Evolutionary conservation across 1,140 invertebrate genomes (phyloP).

Genomic region (Apis dorsata): DNA sequence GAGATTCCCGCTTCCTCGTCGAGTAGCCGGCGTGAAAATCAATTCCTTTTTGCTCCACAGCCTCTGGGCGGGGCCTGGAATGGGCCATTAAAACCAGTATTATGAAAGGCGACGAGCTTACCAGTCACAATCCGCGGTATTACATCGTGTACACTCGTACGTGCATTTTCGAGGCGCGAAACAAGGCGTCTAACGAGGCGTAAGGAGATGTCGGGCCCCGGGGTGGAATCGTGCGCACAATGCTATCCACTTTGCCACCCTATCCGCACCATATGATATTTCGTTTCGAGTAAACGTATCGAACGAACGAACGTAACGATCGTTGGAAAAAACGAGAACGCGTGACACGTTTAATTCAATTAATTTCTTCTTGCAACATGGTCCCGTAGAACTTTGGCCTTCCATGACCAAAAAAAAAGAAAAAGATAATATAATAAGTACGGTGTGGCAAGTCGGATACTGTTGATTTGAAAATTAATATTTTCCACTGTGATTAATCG

Average conservation of each 20-base stretch:
- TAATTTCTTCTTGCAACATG: background rate
- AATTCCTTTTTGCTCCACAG: constrained; percentile 55
- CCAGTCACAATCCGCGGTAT: constrained; percentile 52
- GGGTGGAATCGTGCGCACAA: constrained; percentile 59
- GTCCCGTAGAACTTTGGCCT: no score
- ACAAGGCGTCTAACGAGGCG: constrained; percentile 72
- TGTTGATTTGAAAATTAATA: no score
- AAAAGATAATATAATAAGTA: no score
- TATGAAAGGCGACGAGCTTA: constrained; percentile 60
- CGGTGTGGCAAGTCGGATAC: no score
- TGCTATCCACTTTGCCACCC: constrained; percentile 54
- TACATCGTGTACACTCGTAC: constrained; percentile 42
- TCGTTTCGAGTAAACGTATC: constrained; percentile 30
- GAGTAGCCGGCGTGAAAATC: constrained; percentile 48
- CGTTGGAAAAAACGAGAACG: background rate
- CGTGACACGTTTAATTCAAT: no score
- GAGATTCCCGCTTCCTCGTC: constrained; percentile 13
- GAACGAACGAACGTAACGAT: background rate
- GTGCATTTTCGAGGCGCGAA: constrained; percentile 62
- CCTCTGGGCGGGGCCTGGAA: constrained; percentile 36
- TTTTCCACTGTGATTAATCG: no score
- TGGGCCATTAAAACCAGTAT: constrained; percentile 65
- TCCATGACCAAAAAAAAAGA: no score
- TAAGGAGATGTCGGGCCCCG: constrained; percentile 64
- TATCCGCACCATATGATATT: constrained; percentile 27